Conservation (phyloP, 2,888 invertebrate genomes). For the Eilema griseolum region DNA sequence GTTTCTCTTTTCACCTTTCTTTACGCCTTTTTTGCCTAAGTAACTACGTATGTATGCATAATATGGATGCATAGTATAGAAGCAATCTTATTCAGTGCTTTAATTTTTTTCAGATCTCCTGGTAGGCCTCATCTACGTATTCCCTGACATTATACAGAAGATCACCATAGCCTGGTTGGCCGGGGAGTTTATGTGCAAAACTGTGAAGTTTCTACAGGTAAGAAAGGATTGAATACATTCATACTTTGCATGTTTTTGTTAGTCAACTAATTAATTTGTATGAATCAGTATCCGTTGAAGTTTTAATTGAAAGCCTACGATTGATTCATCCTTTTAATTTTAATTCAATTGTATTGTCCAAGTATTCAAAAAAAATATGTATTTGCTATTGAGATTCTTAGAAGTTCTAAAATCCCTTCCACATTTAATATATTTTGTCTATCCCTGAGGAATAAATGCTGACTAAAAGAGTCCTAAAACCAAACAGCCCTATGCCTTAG, state of each 20-base stretch:
- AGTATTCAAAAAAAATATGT: too few relatives aligned
- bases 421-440: too few relatives aligned
- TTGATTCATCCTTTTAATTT: not conserved
- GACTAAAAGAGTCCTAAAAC: too few relatives aligned
- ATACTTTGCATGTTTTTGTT: not conserved
- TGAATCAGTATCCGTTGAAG: not conserved
- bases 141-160: slow-evolving; percentile 96
- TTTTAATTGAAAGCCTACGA: not conserved
- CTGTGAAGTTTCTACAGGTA: slow-evolving; percentile 93
- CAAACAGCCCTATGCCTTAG: too few relatives aligned
- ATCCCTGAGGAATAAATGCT: too few relatives aligned
- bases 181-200: slow-evolving; percentile 95
- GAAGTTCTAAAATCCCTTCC: not conserved
- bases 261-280: not conserved
- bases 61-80: too few relatives aligned
- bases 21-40: not conserved
- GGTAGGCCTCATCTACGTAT: slow-evolving; percentile 95
- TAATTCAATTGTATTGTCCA: too few relatives aligned
- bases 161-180: slow-evolving; percentile 96
- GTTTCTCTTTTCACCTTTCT: not conserved
- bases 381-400: too few relatives aligned
- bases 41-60: not conserved
- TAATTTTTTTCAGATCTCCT: slow-evolving; percentile 90
- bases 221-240: slow-evolving; percentile 12
- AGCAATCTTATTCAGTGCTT: not conserved